These are phyloP conservation scores for Zaprionus obscuricornis DNA, from an alignment of 2,888 invertebrate genomes.

Conservation along the genomic window DNA sequence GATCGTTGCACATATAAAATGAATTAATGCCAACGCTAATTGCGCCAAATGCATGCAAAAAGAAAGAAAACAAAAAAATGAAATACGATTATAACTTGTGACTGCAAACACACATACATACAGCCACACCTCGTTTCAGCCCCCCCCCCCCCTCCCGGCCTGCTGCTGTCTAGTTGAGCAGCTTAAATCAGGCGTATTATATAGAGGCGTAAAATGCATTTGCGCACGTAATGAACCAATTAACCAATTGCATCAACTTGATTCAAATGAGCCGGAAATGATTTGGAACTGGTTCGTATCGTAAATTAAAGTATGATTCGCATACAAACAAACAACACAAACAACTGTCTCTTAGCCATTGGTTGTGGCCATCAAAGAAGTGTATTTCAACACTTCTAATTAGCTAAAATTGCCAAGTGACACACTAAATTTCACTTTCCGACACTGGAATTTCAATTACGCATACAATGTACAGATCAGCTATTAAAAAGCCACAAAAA, in stretches of 20 bases:
- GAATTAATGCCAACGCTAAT: slow-evolving; percentile 76
- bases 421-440: slow-evolving; percentile 73
- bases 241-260: slow-evolving; percentile 61
- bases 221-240: slow-evolving; percentile 80
- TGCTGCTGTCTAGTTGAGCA: slow-evolving; percentile 19
- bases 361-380: slow-evolving; percentile 27
- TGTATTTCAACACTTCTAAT: slow-evolving; percentile 78
- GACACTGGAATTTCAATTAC: slow-evolving; percentile 69
- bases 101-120: background rate
- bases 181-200: slow-evolving; percentile 68
- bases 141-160: too few relatives aligned
- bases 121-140: background rate
- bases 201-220: slow-evolving; percentile 80
- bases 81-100: slow-evolving; percentile 48
- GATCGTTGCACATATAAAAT: slow-evolving; percentile 49
- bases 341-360: background rate
- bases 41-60: slow-evolving; percentile 52
- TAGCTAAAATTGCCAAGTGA: slow-evolving; percentile 76
- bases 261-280: slow-evolving; percentile 34
- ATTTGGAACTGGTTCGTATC: slow-evolving; percentile 20
- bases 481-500: slow-evolving; percentile 75
- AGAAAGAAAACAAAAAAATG: slow-evolving; percentile 27
- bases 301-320: too few relatives aligned
- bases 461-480: slow-evolving; percentile 67
- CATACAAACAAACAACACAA: too few relatives aligned